Conservation (phyloP, 2,113 vertebrate genomes). For the Ursus arctos region DNA sequence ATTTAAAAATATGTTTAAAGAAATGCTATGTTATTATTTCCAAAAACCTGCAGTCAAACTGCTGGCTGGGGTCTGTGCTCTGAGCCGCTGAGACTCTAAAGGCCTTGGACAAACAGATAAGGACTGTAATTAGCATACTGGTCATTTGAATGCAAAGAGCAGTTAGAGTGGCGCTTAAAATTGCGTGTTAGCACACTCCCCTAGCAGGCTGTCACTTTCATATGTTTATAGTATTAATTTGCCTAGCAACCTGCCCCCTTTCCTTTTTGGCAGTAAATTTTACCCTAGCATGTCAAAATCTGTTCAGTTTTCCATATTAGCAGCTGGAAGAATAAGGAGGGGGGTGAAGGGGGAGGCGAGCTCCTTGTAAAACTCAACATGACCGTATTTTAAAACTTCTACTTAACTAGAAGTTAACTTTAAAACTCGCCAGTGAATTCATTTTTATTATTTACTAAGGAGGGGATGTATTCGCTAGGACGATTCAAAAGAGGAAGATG, state of each 20-base stretch:
- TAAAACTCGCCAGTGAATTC: constrained; percentile 65
- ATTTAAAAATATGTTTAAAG: constrained; percentile 80
- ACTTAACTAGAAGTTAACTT: constrained; percentile 26
- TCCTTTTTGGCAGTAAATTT: constrained; percentile 69
- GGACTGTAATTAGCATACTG: constrained; percentile 77
- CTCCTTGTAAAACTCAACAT: constrained; percentile 32
- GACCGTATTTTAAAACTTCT: constrained; percentile 53
- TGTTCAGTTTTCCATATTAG: constrained; percentile 56
- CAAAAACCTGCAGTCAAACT: constrained; percentile 69
- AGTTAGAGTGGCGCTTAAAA: constrained; percentile 67
- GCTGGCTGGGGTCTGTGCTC: constrained; percentile 37
- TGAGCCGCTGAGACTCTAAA: constrained; percentile 54
- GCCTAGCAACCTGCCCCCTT: constrained; percentile 68
- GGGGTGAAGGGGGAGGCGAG: background rate
- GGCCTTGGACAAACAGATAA: constrained; percentile 76
- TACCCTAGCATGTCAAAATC: constrained; percentile 69
- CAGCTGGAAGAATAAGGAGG: background rate
- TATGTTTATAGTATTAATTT: constrained; percentile 77
- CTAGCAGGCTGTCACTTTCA: constrained; percentile 72
- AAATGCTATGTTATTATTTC: constrained; percentile 77
- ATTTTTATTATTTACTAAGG: constrained; percentile 57
- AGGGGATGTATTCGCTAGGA: background rate
- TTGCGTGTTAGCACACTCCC: constrained; percentile 44
- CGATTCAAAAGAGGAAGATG: background rate
- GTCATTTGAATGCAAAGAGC: constrained; percentile 81